A percentile compares a stretch with the other conserved stretches of the same genome.
Evolutionary conservation across 1,140 invertebrate species (phyloP).

Genomic region (Araneus ventricosus): DNA sequence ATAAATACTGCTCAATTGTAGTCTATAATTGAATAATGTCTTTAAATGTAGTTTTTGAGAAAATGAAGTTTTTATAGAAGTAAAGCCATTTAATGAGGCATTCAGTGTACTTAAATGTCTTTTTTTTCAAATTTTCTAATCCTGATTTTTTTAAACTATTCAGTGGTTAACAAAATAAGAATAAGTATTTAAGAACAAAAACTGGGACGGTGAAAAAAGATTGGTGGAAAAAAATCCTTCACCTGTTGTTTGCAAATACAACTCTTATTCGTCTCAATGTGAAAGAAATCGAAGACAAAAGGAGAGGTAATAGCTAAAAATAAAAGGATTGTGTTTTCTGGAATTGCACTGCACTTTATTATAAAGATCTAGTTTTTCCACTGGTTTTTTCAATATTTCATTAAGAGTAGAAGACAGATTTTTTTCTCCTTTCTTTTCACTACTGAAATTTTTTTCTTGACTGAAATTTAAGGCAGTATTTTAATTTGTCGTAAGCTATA

Average conservation of each 20-base stretch:
- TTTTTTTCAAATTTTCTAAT: conserved; percentile 16
- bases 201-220: not conserved
- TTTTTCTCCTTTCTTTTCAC: not conserved
- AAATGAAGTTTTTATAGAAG: conserved; percentile 23
- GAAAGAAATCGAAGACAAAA: conserved; percentile 28
- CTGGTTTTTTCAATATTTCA: not conserved
- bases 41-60: not conserved
- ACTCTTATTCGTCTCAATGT: conserved; percentile 15
- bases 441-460: too few relatives aligned
- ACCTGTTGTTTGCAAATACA: conserved; percentile 38
- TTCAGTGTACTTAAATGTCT: not conserved
- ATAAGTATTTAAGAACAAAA: conserved; percentile 18
- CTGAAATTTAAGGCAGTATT: not conserved
- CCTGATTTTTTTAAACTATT: not conserved
- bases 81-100: conserved; percentile 42
- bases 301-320: conserved; percentile 31
- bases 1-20: conserved; percentile 38
- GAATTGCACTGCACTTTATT: conserved; percentile 37
- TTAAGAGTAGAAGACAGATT: not conserved
- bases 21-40: conserved; percentile 26
- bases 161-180: conserved; percentile 28
- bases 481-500: conserved; percentile 14
- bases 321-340: conserved; percentile 26
- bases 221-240: not conserved
- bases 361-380: not conserved